Base-by-base conservation (phyloP, 2,888 invertebrate genomes). In the Branchellion lobata region DNA sequence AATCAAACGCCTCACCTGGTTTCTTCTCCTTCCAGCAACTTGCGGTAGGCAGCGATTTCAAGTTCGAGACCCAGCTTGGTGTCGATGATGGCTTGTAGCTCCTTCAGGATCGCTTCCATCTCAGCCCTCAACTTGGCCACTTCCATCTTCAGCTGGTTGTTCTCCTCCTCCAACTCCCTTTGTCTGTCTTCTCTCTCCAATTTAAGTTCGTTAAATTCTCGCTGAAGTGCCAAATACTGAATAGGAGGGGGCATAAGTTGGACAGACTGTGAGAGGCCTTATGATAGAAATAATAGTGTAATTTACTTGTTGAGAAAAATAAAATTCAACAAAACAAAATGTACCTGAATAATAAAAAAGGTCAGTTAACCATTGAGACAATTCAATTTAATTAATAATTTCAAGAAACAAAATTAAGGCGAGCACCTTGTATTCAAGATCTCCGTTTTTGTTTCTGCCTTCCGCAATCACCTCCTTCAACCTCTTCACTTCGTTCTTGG, bases 401-500 rank as follows among this genome's bases (percentile, higher is more conserved):
- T 47, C 47, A 47, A 8, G 11, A 47, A 47, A 47, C 8, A 47
- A 8, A 14, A 47, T 47, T 47, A 18, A 14, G 8, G 47, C 18
- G 8, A 14, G 18, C 18, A 89, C 89, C 83, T 87, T 87, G 81
- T 88, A 88, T 83, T 89, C 89, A 72, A 89, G 84, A 81, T 89
- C 89, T 34, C 87, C 87, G 79, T 89, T 84, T 82, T 88, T 87
- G 81, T 86, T 85, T 69, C 89, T 85, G 82, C 88, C 83, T 80
- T 89, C 89, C 31, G 85, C 84, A 80, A 89, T 85, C 82, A 87
- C 86, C 76, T 85, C 85, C 34, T 87, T 86, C 47, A 89, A 85
- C 81, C 88, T 87, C 84, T 88, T 89, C 82, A 86, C 86, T 83
- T 89, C 89, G 80, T 89, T 89, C 82, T 87, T 86, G 81, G 87